Evolutionary conservation across 2,888 invertebrate species (phyloP).

Genomic region (Orthosia incerta): DNA sequence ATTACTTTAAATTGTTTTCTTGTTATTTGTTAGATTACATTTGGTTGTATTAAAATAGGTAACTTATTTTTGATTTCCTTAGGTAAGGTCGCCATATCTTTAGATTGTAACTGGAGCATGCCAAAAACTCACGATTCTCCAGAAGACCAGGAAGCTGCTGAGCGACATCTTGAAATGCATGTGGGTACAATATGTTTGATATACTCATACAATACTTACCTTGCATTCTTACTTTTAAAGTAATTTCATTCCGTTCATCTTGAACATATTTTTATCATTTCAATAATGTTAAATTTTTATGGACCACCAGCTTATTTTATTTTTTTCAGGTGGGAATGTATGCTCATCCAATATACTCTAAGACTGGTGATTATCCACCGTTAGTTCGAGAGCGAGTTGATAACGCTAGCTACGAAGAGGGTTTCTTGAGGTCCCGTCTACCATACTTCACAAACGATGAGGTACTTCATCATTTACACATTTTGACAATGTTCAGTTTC

Average conservation of each 20-base stretch:
- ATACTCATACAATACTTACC: background rate
- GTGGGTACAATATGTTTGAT: background rate
- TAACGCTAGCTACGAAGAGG: conserved; percentile 82
- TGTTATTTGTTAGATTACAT: no score
- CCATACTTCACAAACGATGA: conserved; percentile 85
- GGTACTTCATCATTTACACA: conserved; percentile 69
- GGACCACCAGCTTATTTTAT: no score
- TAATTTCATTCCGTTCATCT: no score
- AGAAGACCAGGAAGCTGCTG: conserved; percentile 24
- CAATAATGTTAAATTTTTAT: no score
- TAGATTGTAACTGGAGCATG: conserved; percentile 18
- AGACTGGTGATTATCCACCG: conserved; percentile 86
- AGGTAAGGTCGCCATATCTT: conserved; percentile 23
- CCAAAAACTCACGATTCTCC: background rate
- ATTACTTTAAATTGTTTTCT: no score
- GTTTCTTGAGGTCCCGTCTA: conserved; percentile 84
- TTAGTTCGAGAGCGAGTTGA: conserved; percentile 84
- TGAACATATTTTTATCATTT: no score
- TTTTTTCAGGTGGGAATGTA: conserved; percentile 79
- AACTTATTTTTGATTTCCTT: background rate
- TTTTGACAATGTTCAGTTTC: no score
- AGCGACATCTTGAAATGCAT: conserved; percentile 32
- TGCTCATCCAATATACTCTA: conserved; percentile 88
- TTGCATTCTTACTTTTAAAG: no score
- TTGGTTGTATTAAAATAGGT: background rate